phyloP scores from a whole-genome alignment of 2,797 vertebrate species.

The Emys orbicularis region DNA sequence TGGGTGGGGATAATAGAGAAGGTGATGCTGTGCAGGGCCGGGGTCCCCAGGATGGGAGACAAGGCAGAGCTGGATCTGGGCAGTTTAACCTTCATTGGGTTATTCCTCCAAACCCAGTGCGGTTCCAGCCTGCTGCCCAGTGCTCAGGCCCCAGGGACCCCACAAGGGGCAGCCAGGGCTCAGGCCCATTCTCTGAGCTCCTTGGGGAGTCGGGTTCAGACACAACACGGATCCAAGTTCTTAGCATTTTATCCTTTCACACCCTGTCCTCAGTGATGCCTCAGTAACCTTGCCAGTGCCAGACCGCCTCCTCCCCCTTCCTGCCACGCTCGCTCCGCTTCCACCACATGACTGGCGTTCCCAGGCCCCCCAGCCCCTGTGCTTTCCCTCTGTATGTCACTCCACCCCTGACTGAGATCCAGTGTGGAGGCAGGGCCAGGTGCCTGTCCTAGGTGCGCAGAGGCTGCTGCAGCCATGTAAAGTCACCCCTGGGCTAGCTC shows the following conservation, averaged over 20 bases:
- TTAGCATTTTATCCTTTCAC: background rate
- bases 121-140: background rate
- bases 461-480: background rate
- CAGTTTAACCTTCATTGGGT: background rate
- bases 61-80: background rate
- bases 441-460: background rate
- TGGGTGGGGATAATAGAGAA: background rate
- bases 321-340: background rate
- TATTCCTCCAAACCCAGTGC: background rate
- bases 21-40: background rate
- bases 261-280: background rate
- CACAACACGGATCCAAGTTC: background rate
- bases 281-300: background rate
- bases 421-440: background rate
- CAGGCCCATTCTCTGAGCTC: background rate
- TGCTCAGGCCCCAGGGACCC: background rate
- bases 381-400: background rate
- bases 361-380: background rate
- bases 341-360: background rate
- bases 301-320: background rate
- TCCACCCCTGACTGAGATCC: background rate
- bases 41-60: no score
- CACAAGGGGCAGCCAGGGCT: background rate
- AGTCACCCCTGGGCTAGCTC: background rate
- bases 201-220: background rate